Evolutionary conservation across 2,113 vertebrate genomes (phyloP).

Genomic region (Erinaceus europaeus): DNA sequence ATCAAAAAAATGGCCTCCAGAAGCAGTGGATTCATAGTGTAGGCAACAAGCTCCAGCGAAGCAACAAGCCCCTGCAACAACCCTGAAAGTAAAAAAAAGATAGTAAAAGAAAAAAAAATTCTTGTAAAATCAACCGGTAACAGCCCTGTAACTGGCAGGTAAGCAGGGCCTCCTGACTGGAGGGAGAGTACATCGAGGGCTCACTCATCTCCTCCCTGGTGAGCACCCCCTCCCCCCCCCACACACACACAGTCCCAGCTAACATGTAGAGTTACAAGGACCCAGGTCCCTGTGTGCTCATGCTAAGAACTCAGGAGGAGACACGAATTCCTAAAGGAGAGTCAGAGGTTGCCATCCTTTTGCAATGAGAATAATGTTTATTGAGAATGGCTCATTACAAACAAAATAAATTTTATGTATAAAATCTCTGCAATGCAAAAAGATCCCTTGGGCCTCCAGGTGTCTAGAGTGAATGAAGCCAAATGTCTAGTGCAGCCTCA

Average conservation of each 20-base stretch:
- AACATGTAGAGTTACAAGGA: not conserved
- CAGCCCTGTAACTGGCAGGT: not conserved
- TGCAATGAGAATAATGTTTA: conserved; percentile 74
- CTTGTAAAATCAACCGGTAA: not conserved
- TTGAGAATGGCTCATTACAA: conserved; percentile 83
- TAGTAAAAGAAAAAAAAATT: too few relatives aligned
- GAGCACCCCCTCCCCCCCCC: too few relatives aligned
- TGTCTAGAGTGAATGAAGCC: conserved; percentile 60
- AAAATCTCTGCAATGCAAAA: conserved; percentile 82
- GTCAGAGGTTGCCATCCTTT: not conserved
- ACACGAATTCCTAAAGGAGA: not conserved
- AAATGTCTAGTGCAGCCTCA: not conserved
- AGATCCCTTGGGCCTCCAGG: conserved; percentile 74
- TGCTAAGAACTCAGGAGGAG: not conserved
- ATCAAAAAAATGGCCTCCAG: too few relatives aligned
- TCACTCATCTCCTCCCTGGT: not conserved
- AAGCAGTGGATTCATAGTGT: too few relatives aligned
- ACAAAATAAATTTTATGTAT: conserved; percentile 84
- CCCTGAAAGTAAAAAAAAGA: too few relatives aligned
- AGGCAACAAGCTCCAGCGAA: too few relatives aligned
- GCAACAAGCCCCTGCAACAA: too few relatives aligned
- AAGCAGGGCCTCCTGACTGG: not conserved
- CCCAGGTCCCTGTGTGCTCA: not conserved
- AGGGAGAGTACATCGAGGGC: not conserved
- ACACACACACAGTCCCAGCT: not conserved